phyloP scores from a whole-genome alignment of 2,888 invertebrate species.

The Tetropium fuscum region DNA sequence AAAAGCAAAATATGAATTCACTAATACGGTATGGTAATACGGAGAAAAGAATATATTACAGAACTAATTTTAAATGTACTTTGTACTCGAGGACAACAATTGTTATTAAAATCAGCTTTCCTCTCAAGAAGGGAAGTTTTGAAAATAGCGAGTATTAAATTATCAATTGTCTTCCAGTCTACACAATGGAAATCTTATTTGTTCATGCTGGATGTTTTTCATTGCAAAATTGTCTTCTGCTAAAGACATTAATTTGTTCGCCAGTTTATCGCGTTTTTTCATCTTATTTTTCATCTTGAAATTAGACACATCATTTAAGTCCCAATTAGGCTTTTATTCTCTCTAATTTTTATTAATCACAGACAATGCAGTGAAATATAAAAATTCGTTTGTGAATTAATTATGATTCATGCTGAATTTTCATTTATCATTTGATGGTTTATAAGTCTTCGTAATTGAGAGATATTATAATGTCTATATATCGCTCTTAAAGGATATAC shows the following conservation, averaged over 20 bases:
- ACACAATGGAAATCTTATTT: conserved; percentile 17
- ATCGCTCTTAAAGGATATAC: no score
- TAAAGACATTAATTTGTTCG: conserved; percentile 12
- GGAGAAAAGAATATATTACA: not conserved
- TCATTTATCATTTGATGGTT: no score
- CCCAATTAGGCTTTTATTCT: not conserved
- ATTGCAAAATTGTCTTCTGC: not conserved
- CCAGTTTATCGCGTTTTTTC: conserved; percentile 2
- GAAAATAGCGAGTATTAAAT: conserved; percentile 15
- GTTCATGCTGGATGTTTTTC: conserved; percentile 10
- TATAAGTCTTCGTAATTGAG: no score
- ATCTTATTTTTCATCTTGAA: conserved; percentile 3
- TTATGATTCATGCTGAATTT: no score
- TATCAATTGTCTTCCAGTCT: conserved; percentile 13
- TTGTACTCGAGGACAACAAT: not conserved
- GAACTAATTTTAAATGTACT: conserved; percentile 14
- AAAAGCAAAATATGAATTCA: not conserved
- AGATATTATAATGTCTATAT: no score
- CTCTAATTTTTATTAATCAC: conserved; percentile 13
- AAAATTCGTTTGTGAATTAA: no score
- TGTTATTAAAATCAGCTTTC: conserved; percentile 5
- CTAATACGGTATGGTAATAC: not conserved
- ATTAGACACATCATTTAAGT: not conserved
- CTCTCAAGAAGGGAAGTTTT: not conserved
- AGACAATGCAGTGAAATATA: no score